Evolutionary conservation across 2,888 invertebrate species (phyloP).

Genomic region (Dasypolia templi): DNA sequence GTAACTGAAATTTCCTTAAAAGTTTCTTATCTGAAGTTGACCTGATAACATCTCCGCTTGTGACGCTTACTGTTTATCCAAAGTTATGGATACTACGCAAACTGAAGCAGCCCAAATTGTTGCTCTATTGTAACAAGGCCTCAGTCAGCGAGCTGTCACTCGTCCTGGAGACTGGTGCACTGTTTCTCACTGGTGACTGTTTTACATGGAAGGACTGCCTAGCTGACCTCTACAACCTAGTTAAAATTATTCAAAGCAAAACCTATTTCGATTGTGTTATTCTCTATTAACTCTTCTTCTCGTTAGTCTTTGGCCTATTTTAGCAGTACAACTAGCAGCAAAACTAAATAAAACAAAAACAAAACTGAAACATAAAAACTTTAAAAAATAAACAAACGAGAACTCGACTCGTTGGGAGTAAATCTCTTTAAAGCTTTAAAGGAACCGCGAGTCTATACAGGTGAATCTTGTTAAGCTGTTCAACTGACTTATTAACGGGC

Average conservation of each 20-base stretch:
- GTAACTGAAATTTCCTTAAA: no score
- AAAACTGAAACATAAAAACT: conserved; percentile 14
- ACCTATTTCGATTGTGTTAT: neutral
- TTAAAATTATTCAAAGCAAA: neutral
- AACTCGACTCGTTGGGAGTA: conserved; percentile 50
- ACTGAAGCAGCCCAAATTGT: no score
- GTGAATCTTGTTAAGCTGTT: conserved; percentile 58
- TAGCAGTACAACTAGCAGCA: neutral
- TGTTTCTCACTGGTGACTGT: no score
- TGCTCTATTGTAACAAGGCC: no score
- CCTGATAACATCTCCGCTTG: no score
- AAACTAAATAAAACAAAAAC: conserved; percentile 10
- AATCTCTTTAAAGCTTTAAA: conserved; percentile 67
- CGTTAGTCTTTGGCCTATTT: no score
- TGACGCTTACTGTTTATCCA: no score
- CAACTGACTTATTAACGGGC: conserved; percentile 52
- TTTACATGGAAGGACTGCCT: neutral
- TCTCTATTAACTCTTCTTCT: no score
- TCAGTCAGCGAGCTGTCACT: no score
- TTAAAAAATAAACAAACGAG: conserved; percentile 42
- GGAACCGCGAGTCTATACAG: conserved; percentile 45
- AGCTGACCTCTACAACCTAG: neutral
- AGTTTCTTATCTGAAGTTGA: no score
- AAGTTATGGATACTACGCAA: no score
- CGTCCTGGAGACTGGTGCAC: no score